Evolutionary conservation across 2,797 vertebrate species (phyloP), one percentile per base, ranked within the genome.

Genomic region (Ciconia nigra): DNA sequence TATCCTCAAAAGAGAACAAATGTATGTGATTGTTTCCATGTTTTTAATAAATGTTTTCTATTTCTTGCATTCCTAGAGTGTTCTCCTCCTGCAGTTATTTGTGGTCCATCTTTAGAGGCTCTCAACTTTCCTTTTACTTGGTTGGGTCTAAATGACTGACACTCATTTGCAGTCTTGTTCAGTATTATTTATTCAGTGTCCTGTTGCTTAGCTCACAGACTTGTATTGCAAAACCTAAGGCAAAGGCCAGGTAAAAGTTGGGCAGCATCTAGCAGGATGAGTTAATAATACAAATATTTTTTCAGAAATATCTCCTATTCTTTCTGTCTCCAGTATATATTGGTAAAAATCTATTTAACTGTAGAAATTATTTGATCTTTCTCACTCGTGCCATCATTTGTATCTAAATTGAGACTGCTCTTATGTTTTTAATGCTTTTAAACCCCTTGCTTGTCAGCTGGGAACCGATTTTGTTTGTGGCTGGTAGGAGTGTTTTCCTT

Each of bases 361-460:
- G 9, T 67, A 46, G 20, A n/a, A 59, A 37, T 54, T 29, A 37
- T 51, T 87, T 87, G 7, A 18, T 63, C 33, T 52, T 72, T 8
- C 14, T 61, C 7, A n/a, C 5, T 31, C 0, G 0, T 82, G 14
- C 24, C 6, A 46, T 76, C 12, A 3, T 54, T 83, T 83, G 2
- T 79, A 17, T 65, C 41, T 46, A 52, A 85, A 66, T 14, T 65
- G 49, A 83, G 41, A 21, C 2, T 79, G 9, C n/a, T 69, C 7
- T 61, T 31, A 20, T 1, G 0, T 65, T 31, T 69, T 55, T 83
- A 28, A 37, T 49, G 22, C 20, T 89, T 78, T 74, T 41, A 82
- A 74, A 61, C 10, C 24, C 1, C 1, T 31, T 44, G 15, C 11
- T 58, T 15, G 5, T 74, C 17, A 71, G 4, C 10, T 69, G 35